Conservation (phyloP, 2,888 invertebrate species). For the Eupithecia pulchellata region DNA sequence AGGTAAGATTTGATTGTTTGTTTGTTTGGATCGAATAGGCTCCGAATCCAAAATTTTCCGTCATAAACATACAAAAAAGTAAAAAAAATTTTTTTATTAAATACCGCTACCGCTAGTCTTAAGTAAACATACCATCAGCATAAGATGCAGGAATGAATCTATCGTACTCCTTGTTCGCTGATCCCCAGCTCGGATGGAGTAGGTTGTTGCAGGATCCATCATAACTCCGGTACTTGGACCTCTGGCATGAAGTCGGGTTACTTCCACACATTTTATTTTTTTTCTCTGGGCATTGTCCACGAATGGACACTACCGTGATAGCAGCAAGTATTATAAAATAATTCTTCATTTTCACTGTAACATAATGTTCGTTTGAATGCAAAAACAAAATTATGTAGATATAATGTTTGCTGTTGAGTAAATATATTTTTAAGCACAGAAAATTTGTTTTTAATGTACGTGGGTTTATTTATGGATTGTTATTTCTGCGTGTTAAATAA, state of each 20-base stretch:
- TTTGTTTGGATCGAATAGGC: too few species aligned
- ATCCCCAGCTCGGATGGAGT: constrained; percentile 23
- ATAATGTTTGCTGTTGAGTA: too few species aligned
- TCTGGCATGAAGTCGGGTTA: constrained; percentile 13
- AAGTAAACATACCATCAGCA: constrained; percentile 27
- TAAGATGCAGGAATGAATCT: constrained; percentile 24
- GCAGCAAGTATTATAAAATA: background rate
- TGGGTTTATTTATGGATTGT: too few species aligned
- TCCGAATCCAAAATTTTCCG: too few species aligned
- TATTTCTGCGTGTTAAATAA: background rate
- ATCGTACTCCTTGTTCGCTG: constrained; percentile 13
- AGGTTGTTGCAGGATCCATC: constrained; percentile 34
- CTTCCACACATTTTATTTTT: constrained; percentile 17
- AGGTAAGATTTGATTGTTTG: too few species aligned
- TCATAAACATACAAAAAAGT: too few species aligned
- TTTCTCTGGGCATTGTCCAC: background rate
- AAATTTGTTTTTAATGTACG: too few species aligned
- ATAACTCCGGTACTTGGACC: constrained; percentile 25
- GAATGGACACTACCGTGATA: background rate
- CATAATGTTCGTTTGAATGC: background rate
- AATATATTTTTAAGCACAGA: too few species aligned
- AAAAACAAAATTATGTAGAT: background rate
- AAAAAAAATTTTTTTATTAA: background rate
- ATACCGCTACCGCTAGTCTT: background rate
- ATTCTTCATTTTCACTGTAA: background rate